Evolutionary conservation across 1,140 invertebrate species (phyloP), one percentile per base, ranked within the genome.

Genomic region (Antheraea mylitta): DNA sequence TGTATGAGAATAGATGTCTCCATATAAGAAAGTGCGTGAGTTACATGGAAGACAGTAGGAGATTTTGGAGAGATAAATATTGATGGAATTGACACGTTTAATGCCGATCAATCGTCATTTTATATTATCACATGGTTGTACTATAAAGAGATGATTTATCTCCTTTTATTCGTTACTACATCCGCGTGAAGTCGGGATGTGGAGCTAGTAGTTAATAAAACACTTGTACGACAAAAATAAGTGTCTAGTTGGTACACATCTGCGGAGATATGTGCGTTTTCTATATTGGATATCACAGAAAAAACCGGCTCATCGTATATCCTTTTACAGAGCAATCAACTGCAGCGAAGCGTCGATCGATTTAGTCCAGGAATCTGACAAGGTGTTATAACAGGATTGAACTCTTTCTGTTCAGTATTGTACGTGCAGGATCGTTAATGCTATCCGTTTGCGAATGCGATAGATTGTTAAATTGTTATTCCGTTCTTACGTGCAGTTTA

Each of bases 341-440:
- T 53, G 45, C 45, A n/a, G 5, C 45, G 16, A 53, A 53, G 16
- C 11, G 61, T n/a, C 22, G 61, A 75, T 78, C 73, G 72, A 73
- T 75, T 73, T 38, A 70, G 67, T 64, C 38, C 69, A 18, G 73
- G 65, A 53, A 69, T 75, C 67, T 65, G 72, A 71, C 72, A 76
- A 73, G 65, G 70, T 73, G 69, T 68, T 58, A 77, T 77, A 73
- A 76, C 71, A 53, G 53, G 19, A 30, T 22, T 63, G 45, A 13
- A n/a, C 45, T n/a, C 45, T 53, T 53, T 53, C 45, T 53, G 10
- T 16, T 53, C 5, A 53, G 45, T 18, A 7, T 19, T 60, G 18
- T 60, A 60, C 18, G 59, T 60, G 59, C 36, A 38, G 62, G 62
- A 53, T 53, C 16, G 45, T 53, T 53, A 53, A 53, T 53, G 45